Conservation (phyloP, 2,797 vertebrate genomes). For the Lepus oiostolus region DNA sequence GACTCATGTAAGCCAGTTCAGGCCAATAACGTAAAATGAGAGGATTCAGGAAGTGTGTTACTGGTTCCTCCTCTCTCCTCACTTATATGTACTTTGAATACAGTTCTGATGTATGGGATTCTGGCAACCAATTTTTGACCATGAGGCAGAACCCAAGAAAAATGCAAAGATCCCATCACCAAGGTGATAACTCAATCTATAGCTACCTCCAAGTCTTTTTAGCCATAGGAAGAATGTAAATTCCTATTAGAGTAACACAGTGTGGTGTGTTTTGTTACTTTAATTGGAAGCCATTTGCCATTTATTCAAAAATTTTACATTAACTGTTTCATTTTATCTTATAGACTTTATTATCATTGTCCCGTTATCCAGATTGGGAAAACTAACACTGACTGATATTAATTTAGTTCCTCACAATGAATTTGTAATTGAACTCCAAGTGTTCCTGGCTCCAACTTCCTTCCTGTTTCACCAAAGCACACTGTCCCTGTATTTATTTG, state of each 20-base stretch:
- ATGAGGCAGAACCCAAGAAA: constrained; percentile 10
- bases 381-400: background rate
- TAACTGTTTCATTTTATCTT: background rate
- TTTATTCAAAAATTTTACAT: background rate
- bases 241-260: background rate
- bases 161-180: background rate
- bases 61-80: background rate
- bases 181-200: background rate
- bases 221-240: background rate
- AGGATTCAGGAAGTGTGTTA: background rate
- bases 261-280: background rate
- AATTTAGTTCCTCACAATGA: background rate
- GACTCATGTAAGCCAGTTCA: background rate
- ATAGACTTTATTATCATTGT: background rate
- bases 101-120: background rate
- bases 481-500: background rate
- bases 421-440: background rate
- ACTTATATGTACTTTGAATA: background rate
- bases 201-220: background rate
- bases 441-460: background rate
- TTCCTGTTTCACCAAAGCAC: background rate
- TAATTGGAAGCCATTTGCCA: background rate
- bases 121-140: background rate
- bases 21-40: background rate
- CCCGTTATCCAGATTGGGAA: background rate